Conservation (phyloP, 2,888 invertebrate genomes). For the Metalampra italica region DNA sequence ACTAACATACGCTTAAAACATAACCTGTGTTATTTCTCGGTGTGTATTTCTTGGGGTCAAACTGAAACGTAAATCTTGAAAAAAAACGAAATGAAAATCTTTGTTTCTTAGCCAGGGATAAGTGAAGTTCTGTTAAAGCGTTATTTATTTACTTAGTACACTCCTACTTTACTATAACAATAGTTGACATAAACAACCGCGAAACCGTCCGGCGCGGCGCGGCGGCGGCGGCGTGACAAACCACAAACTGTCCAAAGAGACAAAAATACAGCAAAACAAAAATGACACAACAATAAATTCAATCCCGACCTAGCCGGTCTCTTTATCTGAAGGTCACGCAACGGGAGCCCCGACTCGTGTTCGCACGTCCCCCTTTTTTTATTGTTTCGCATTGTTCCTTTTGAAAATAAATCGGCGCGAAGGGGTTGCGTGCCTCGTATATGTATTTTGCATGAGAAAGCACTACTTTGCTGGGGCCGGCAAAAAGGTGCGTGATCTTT, state of each 20-base stretch:
- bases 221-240: slow-evolving; percentile 7
- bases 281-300: slow-evolving; percentile 29
- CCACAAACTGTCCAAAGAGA: slow-evolving; percentile 8
- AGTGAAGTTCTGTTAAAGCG: no score
- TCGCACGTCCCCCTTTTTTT: slow-evolving; percentile 33
- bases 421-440: slow-evolving; percentile 39
- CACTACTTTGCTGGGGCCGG: slow-evolving; percentile 28
- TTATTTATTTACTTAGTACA: no score
- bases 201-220: no score
- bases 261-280: slow-evolving; percentile 14
- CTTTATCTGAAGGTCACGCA: slow-evolving; percentile 27
- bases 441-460: slow-evolving; percentile 50
- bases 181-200: slow-evolving; percentile 4
- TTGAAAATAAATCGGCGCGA: slow-evolving; percentile 34
- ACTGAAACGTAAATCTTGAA: no score
- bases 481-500: slow-evolving; percentile 51
- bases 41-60: no score
- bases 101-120: no score
- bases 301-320: slow-evolving; percentile 24
- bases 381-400: slow-evolving; percentile 41
- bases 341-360: slow-evolving; percentile 19
- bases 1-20: no score
- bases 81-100: no score
- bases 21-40: no score
- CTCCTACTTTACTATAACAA: background rate